phyloP scores from a whole-genome alignment of 2,113 vertebrate species.

The Thalassarche chlororhynchos region DNA sequence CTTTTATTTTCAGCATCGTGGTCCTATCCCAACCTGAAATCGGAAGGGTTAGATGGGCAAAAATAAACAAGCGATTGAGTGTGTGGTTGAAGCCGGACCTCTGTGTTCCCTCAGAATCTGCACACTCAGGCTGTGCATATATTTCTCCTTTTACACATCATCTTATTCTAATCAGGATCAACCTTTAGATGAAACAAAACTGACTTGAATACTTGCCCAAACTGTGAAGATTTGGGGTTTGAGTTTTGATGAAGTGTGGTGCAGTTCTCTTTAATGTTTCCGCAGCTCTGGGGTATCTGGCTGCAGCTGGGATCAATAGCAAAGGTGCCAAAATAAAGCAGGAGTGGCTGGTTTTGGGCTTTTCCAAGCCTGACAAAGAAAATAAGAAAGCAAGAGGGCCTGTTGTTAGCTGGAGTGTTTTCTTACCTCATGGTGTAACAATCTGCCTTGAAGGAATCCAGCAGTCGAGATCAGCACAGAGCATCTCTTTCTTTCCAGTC shows the following conservation, averaged over 20 bases:
- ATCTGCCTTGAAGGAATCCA: conserved; percentile 7
- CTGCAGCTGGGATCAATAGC: conserved; percentile 24
- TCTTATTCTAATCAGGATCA: neutral
- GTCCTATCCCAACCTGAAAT: neutral
- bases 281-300: neutral
- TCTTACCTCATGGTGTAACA: neutral
- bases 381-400: neutral
- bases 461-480: neutral
- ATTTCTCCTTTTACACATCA: neutral
- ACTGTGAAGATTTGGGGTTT: neutral
- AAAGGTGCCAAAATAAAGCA: conserved; percentile 50
- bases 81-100: neutral
- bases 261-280: neutral
- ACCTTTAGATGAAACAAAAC: neutral
- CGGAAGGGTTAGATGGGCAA: neutral
- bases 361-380: conserved; percentile 17
- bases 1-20: neutral
- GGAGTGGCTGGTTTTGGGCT: neutral
- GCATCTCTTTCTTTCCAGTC: neutral
- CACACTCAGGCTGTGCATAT: neutral
- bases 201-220: neutral
- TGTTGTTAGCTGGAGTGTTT: neutral
- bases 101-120: neutral
- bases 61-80: neutral
- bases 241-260: neutral